Evolutionary conservation across 2,888 invertebrate species (phyloP), one percentile per base, ranked within the genome.

Genomic region (Acanthoscelides obtectus): DNA sequence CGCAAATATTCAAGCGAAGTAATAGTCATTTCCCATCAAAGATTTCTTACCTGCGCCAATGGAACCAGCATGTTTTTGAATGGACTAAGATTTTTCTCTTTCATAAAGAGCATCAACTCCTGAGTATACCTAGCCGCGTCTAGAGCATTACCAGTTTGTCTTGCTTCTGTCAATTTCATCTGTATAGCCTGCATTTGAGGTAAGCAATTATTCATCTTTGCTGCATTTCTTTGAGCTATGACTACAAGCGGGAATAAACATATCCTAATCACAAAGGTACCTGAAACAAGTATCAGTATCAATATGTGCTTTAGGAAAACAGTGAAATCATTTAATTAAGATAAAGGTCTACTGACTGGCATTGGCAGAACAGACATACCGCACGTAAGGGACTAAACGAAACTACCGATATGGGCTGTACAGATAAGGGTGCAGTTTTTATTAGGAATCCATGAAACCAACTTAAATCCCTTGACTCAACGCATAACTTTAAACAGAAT

Each of bases 131-230:
- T 88, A 0, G 94, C 91, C 70, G 92, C 92, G 82, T 95, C 93
- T 0, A 95, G 82, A 25, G 91, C 88, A 86, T 97, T 94, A 22
- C 83, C 97, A n/a, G 89, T 87, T 80, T 91, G 91, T 74, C 96
- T 88, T 0, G 98, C 97, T 81, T 97, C 93, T 0, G 93, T 90
- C 90, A 98, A 92, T 86, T 94, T 94, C 73, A 91, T 73, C 82
- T 97, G 97, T 1, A 98, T 82, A 64, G 89, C 83, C 82, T 94
- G 93, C 82, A 98, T 87, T 84, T 94, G 91, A n/a, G 98, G 97
- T 87, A 96, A 86, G 82, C 94, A 87, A 81, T 96, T 95, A 79
- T 91, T 90, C 92, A 97, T 93, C 77, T 89, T 88, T 0, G 94
- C 94, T 0, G 92, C 89, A 84, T 94, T 94, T 78, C 91, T 89